Conservation (phyloP, 64 coral and sea anemone genomes). For the Actinia tenebrosa region DNA sequence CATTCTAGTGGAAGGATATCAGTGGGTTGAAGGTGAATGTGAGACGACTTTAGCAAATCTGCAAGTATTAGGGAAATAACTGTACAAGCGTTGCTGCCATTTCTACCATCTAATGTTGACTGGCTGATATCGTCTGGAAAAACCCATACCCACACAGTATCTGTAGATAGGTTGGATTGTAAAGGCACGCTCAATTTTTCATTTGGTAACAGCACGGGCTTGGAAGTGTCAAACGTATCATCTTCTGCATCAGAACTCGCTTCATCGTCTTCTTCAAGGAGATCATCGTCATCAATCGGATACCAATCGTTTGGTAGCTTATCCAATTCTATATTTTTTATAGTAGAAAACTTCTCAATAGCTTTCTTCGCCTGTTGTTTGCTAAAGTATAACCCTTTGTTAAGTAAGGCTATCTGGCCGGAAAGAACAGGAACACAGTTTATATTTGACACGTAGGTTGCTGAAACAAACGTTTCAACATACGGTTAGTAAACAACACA, state of each 20-base stretch:
- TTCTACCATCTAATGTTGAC: constrained; percentile 9
- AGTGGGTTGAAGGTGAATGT: not conserved
- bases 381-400: constrained; percentile 2
- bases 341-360: not conserved
- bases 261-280: not conserved
- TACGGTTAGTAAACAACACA: no score
- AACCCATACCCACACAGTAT: not conserved
- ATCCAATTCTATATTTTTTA: not conserved
- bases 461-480: no score
- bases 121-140: not conserved
- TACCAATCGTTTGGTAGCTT: not conserved
- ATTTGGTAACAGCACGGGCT: not conserved
- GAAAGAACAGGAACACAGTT: not conserved
- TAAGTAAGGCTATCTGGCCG: constrained; percentile 4
- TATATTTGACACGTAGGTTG: not conserved
- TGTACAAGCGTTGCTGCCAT: constrained; percentile 14
- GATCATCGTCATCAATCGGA: not conserved
- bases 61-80: not conserved
- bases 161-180: not conserved
- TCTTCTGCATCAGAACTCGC: not conserved
- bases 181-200: not conserved
- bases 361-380: constrained; percentile 2
- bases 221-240: not conserved
- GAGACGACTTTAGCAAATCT: not conserved
- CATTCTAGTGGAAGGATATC: not conserved